Evolutionary conservation across 2,888 invertebrate genomes (phyloP).

Genomic region (Apocheima hispidaria): DNA sequence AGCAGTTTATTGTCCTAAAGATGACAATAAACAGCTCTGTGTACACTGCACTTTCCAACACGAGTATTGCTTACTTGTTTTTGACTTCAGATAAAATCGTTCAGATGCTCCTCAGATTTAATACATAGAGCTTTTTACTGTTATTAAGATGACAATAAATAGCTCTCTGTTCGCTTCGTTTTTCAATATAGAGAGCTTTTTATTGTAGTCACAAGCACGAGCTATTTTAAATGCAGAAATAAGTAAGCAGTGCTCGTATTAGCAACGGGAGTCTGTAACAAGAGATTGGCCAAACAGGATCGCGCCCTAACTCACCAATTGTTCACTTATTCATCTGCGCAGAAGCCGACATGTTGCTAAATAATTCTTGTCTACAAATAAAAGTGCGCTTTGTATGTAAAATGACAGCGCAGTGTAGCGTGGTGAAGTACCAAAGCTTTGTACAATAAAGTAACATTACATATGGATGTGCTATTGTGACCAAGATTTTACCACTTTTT

Average conservation of each 20-base stretch:
- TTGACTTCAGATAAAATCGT: too few relatives aligned
- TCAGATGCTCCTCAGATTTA: too few relatives aligned
- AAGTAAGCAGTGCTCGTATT: neutral
- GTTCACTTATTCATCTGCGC: conserved; percentile 28
- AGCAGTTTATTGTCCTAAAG: too few relatives aligned
- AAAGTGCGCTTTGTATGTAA: conserved; percentile 26
- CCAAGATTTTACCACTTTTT: neutral
- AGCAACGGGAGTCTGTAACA: neutral
- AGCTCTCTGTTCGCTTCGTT: too few relatives aligned
- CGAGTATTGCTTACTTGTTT: too few relatives aligned
- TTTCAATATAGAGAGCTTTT: too few relatives aligned
- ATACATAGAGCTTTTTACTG: too few relatives aligned
- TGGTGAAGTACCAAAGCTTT: neutral
- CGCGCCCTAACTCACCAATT: conserved; percentile 19
- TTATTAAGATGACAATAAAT: too few relatives aligned
- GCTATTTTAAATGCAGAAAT: neutral
- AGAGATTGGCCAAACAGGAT: conserved; percentile 1
- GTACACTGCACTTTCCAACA: too few relatives aligned
- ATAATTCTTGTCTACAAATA: conserved; percentile 34
- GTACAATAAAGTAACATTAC: neutral
- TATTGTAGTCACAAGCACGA: too few relatives aligned
- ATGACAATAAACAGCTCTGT: too few relatives aligned
- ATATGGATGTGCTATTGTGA: neutral
- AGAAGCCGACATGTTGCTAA: conserved; percentile 25
- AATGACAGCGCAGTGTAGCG: conserved; percentile 4